These are phyloP conservation scores for Cepaea hortensis DNA, from an alignment of 2,888 invertebrate genomes.

Conservation along the genomic window DNA sequence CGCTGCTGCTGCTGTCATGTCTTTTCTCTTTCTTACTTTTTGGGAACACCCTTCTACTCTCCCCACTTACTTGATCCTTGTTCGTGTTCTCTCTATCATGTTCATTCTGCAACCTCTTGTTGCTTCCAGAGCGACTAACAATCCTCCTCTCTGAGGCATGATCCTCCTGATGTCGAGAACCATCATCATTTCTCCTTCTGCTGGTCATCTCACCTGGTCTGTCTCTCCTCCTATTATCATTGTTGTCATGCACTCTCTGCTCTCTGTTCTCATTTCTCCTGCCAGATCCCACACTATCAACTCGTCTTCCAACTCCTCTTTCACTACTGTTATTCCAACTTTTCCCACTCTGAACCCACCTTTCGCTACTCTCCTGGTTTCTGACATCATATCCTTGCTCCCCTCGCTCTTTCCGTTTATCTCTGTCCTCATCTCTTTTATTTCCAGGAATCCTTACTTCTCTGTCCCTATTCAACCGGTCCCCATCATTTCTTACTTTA, in stretches of 20 bases:
- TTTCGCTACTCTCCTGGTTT: neutral
- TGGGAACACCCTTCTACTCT: neutral
- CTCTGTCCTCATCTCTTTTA: conserved; percentile 15
- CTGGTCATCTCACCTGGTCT: conserved; percentile 6
- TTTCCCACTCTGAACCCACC: conserved; percentile 40
- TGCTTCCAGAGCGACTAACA: conserved; percentile 47
- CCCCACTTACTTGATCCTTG: conserved; percentile 18
- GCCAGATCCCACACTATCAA: conserved; percentile 21
- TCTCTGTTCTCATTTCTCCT: conserved; percentile 32
- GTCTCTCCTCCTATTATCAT: conserved; percentile 12
- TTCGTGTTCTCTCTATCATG: conserved; percentile 40
- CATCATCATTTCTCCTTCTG: neutral
- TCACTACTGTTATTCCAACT: conserved; percentile 12
- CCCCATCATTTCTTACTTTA: conserved; percentile 10
- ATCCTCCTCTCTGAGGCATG: conserved; percentile 23
- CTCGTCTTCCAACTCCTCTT: conserved; percentile 25
- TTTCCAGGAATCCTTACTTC: neutral
- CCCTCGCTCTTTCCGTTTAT: neutral
- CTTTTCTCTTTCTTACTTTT: conserved; percentile 21
- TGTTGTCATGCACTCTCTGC: conserved; percentile 37
- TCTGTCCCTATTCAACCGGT: neutral
- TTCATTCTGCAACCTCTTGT: conserved; percentile 45
- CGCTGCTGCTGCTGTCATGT: conserved; percentile 22
- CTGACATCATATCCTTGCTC: neutral
- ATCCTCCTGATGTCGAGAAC: conserved; percentile 22